Conservation (phyloP, 35 echinoderm and acorn worm genomes). For the Stichopus chloronotus region DNA sequence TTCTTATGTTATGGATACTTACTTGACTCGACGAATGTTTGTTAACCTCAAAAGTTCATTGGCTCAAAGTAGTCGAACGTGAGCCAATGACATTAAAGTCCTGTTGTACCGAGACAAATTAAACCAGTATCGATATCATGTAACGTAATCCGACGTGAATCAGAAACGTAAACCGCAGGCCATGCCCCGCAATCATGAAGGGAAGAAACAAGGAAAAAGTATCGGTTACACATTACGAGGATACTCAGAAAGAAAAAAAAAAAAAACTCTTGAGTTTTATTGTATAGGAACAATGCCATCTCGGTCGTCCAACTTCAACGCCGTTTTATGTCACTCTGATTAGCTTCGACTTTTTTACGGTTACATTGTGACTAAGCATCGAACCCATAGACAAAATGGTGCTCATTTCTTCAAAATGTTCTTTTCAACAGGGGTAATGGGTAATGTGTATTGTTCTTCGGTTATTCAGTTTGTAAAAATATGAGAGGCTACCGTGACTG, state of each 20-base stretch:
- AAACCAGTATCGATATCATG: neutral
- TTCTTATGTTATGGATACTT: neutral
- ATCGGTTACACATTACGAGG: neutral
- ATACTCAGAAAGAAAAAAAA: neutral
- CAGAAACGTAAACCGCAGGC: neutral
- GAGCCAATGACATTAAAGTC: neutral
- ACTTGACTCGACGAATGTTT: neutral
- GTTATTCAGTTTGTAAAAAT: no score
- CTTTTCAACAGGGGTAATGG: no score
- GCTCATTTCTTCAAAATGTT: no score
- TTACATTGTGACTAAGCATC: no score
- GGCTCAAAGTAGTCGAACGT: neutral
- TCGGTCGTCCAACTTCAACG: no score
- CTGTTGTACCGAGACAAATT: neutral
- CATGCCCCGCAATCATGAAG: neutral
- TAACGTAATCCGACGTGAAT: neutral
- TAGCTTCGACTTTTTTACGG: no score
- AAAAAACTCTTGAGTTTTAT: no score
- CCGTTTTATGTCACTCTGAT: no score
- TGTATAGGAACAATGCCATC: no score
- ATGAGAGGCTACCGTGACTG: no score
- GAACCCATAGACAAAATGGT: no score
- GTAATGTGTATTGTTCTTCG: no score
- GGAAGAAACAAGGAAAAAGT: neutral
- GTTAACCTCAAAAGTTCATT: conserved; percentile 21